These are phyloP conservation scores for Salarias fasciatus DNA, from an alignment of 2,797 vertebrate species.

Conservation along the genomic window DNA sequence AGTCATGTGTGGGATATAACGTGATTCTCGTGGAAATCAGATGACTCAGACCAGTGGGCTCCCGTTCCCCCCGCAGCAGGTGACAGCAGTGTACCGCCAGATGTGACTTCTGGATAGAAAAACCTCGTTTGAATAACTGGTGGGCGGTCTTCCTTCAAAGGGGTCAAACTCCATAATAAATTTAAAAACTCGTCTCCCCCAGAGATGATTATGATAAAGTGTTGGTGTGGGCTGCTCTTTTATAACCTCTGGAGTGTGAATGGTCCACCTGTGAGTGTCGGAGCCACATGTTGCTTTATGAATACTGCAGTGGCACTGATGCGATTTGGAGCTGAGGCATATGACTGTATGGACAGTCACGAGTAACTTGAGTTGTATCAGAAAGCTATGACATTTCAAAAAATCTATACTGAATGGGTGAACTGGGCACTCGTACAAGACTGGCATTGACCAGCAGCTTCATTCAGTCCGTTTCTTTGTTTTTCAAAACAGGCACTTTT, in stretches of 20 bases:
- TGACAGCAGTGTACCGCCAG: conserved; percentile 12
- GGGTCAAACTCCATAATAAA: neutral
- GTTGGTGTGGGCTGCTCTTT: neutral
- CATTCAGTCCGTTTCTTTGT: neutral
- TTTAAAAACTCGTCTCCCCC: neutral
- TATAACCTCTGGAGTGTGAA: neutral
- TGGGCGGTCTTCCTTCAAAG: neutral
- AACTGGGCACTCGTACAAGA: neutral
- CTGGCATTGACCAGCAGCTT: neutral
- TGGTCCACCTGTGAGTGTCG: too few species aligned
- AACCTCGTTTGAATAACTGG: neutral
- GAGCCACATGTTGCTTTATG: neutral
- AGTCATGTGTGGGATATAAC: neutral
- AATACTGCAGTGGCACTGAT: neutral
- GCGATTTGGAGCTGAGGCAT: neutral
- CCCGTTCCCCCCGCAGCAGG: neutral
- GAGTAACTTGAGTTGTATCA: neutral
- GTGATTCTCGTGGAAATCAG: conserved; percentile 9
- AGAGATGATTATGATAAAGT: neutral
- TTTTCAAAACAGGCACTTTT: neutral
- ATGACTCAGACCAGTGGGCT: neutral
- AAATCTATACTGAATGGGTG: too few species aligned
- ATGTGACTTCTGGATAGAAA: conserved; percentile 1
- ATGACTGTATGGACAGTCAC: neutral
- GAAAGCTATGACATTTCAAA: too few species aligned